Evolutionary conservation across 2,888 invertebrate genomes (phyloP).

Genomic region (Scaptomyza tumidula): DNA sequence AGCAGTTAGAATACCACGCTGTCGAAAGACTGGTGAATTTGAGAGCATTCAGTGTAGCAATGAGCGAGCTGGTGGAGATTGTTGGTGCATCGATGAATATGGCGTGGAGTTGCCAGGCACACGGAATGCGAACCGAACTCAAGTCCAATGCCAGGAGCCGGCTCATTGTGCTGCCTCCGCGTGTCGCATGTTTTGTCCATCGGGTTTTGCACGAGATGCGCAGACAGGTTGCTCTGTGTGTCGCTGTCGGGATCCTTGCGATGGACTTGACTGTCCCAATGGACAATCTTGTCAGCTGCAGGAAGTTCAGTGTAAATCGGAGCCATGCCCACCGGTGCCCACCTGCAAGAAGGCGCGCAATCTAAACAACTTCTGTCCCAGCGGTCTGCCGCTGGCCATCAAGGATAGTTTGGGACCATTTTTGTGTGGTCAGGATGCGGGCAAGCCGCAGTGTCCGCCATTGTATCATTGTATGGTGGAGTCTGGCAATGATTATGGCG

Average conservation of each 20-base stretch:
- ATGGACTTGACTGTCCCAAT: conserved; percentile 90
- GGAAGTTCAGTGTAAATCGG: conserved; percentile 90
- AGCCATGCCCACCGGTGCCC: conserved; percentile 93
- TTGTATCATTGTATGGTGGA: conserved; percentile 92
- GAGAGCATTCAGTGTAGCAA: conserved; percentile 90
- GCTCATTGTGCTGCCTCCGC: conserved; percentile 91
- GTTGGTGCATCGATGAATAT: conserved; percentile 93
- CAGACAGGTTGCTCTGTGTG: conserved; percentile 91
- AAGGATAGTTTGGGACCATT: conserved; percentile 91
- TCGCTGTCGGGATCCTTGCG: conserved; percentile 92
- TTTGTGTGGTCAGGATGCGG: conserved; percentile 91
- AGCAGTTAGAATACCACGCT: conserved; percentile 89
- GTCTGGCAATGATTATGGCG: conserved; percentile 93
- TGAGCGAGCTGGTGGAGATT: conserved; percentile 88
- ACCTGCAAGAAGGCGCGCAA: conserved; percentile 92
- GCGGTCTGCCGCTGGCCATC: conserved; percentile 90
- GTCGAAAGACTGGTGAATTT: conserved; percentile 89
- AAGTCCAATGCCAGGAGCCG: conserved; percentile 84
- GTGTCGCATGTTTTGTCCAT: conserved; percentile 94
- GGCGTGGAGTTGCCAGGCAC: conserved; percentile 93
- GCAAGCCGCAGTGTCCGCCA: conserved; percentile 93
- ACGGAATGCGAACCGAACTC: conserved; percentile 83
- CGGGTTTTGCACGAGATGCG: conserved; percentile 90
- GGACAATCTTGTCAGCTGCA: conserved; percentile 91
- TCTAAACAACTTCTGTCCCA: conserved; percentile 91